phyloP scores from a whole-genome alignment of 2,113 vertebrate genomes.

The Guaruba guarouba region DNA sequence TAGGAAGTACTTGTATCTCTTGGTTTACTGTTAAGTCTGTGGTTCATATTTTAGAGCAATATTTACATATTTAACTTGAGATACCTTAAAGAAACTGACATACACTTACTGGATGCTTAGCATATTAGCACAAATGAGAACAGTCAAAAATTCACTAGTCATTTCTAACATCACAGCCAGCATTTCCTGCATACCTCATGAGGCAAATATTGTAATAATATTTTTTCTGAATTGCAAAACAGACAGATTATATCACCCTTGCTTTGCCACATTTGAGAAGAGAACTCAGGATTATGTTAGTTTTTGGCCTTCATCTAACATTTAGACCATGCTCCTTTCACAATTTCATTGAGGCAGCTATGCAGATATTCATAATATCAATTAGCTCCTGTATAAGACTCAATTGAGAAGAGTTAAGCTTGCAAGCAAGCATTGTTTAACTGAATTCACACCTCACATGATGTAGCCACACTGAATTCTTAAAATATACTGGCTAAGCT shows the following conservation, averaged over 20 bases:
- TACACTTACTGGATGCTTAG: not conserved
- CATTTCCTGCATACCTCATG: not conserved
- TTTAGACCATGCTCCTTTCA: not conserved
- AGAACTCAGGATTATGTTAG: not conserved
- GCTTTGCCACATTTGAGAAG: not conserved
- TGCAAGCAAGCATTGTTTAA: not conserved
- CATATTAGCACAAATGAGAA: not conserved
- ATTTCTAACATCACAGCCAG: not conserved
- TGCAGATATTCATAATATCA: not conserved
- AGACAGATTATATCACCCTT: not conserved
- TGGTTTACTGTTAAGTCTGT: not conserved
- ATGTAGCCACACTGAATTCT: not conserved
- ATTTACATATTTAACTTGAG: not conserved
- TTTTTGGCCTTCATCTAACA: not conserved
- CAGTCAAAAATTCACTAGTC: not conserved
- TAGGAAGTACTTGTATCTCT: not conserved
- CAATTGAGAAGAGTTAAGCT: not conserved
- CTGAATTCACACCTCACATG: not conserved
- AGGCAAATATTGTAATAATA: not conserved
- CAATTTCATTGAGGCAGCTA: not conserved
- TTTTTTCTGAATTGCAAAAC: not conserved
- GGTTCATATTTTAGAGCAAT: not conserved
- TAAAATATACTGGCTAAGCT: fast-evolving
- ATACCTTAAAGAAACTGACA: not conserved
- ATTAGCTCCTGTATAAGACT: not conserved